A percentile compares a stretch with the other conserved stretches of the same genome.
phyloP scores from a whole-genome alignment of 2,113 vertebrate species.

The Tapirus terrestris region DNA sequence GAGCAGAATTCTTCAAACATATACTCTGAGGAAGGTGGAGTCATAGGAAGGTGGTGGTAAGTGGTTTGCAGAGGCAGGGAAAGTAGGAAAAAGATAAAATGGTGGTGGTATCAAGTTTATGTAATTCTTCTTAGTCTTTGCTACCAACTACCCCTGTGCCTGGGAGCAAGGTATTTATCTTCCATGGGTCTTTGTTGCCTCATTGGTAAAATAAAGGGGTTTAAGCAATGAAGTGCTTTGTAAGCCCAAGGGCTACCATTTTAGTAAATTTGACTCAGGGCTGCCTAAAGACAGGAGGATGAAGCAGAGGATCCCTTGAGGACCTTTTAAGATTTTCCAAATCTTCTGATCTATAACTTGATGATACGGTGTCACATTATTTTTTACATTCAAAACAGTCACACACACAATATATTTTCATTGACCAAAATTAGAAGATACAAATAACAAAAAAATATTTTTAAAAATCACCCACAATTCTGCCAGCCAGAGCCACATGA shows the following conservation, averaged over 20 bases:
- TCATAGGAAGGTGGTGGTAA: not conserved
- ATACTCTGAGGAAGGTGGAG: not conserved
- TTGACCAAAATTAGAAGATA: conserved; percentile 18
- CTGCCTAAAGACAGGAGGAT: not conserved
- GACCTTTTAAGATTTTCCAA: not conserved
- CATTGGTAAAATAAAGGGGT: not conserved
- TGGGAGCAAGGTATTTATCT: not conserved
- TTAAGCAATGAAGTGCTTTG: conserved; percentile 15
- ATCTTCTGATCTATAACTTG: conserved; percentile 14
- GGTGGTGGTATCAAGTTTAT: not conserved
- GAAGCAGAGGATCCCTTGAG: not conserved
- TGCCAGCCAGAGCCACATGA: not conserved
- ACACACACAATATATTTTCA: not conserved
- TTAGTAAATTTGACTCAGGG: not conserved
- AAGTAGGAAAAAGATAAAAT: not conserved
- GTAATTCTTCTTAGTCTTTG: not conserved
- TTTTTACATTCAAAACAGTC: not conserved
- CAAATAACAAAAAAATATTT: not conserved
- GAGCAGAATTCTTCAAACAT: not conserved
- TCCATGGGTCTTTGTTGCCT: not conserved
- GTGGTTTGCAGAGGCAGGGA: not conserved
- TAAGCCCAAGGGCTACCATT: not conserved
- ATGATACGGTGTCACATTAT: not conserved
- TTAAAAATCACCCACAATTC: not conserved
- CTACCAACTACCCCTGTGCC: not conserved